Evolutionary conservation across 2,888 invertebrate genomes (phyloP), one percentile per base, ranked within the genome.

Genomic region (Caprella mutica): DNA sequence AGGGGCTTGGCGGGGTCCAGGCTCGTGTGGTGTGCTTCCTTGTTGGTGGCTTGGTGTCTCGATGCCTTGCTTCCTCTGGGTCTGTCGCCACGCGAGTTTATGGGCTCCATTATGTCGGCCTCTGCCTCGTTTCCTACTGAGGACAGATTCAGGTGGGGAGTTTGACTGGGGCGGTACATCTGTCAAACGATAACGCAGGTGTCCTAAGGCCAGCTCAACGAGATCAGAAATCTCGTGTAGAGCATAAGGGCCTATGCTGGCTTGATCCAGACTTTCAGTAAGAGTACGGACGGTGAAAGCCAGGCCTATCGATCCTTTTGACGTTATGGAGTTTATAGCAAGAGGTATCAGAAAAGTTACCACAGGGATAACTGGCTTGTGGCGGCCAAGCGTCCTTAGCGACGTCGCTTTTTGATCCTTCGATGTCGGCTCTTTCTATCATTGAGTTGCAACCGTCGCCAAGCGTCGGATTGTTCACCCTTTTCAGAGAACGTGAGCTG

Each of bases 301-400:
- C 75, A 72, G 79, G 79, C 79, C 78, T 79, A 79, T 79, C 78
- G 79, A 80, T 80, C 78, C 78, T 80, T 77, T 79, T 74, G 76
- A 70, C 43, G 21, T 71, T 74, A 29, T n/a, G 5, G 39, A 54
- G 75, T 75, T 76, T 77, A 73, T 73, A 78, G 77, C 77, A 75
- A 79, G 79, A 80, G 78, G 79, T 82, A 80, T 76, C 79, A 80
- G 79, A 80, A 80, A 81, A 80, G 80, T 81, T 81, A 79, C 80
- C 79, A 80, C 78, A 79, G 80, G 80, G 79, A 80, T 80, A n/a
- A n/a, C n/a, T n/a, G n/a, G n/a, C n/a, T n/a, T n/a, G n/a, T n/a
- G n/a, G n/a, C n/a, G n/a, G n/a, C n/a, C n/a, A n/a, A n/a, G n/a
- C n/a, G n/a, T n/a, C n/a, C n/a, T n/a, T n/a, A n/a, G n/a, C n/a